A percentile compares a stretch with the other conserved stretches of the same genome.
Evolutionary conservation across 1,140 invertebrate species (phyloP).

Genomic region (Zaprionus kolodkinae): DNA sequence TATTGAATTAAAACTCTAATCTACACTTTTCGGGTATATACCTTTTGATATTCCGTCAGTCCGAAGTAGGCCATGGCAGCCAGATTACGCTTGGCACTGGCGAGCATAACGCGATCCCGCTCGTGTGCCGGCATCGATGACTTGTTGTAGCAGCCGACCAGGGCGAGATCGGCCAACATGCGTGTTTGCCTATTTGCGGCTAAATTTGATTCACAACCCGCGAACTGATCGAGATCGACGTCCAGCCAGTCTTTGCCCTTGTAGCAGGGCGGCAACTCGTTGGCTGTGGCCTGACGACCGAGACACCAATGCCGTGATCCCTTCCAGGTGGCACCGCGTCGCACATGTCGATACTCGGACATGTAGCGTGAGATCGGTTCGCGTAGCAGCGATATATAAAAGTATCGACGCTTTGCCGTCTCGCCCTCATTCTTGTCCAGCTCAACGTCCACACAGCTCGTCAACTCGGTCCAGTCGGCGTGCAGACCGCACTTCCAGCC

Average conservation of each 20-base stretch:
- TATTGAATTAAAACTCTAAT: too few relatives aligned
- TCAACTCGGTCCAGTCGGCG: conserved; percentile 99
- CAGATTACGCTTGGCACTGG: conserved; percentile 97
- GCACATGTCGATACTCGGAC: conserved; percentile 97
- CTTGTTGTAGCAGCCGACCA: conserved; percentile 97
- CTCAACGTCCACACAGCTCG: conserved; percentile 93
- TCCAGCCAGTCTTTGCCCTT: conserved; percentile 88
- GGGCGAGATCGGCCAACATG: conserved; percentile 97
- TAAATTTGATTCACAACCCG: conserved; percentile 95
- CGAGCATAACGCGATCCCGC: conserved; percentile 92
- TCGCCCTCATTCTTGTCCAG: conserved; percentile 94
- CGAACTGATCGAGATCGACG: conserved; percentile 92
- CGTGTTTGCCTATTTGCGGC: conserved; percentile 98
- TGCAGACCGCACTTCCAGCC: conserved; percentile 99
- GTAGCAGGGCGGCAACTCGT: conserved; percentile 92
- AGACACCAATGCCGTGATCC: conserved; percentile 94
- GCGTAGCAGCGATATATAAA: conserved; percentile 97
- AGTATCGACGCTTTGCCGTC: conserved; percentile 92
- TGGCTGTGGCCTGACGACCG: conserved; percentile 90
- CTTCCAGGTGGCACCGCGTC: conserved; percentile 98
- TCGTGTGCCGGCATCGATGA: conserved; percentile 89
- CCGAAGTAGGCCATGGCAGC: conserved; percentile 98
- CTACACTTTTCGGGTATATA: conserved; percentile 65
- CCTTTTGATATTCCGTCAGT: conserved; percentile 97
- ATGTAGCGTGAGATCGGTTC: conserved; percentile 96